Evolutionary conservation across 1,140 invertebrate genomes (phyloP), one percentile per base, ranked within the genome.

Genomic region (Brachionus asplanchnoidis): DNA sequence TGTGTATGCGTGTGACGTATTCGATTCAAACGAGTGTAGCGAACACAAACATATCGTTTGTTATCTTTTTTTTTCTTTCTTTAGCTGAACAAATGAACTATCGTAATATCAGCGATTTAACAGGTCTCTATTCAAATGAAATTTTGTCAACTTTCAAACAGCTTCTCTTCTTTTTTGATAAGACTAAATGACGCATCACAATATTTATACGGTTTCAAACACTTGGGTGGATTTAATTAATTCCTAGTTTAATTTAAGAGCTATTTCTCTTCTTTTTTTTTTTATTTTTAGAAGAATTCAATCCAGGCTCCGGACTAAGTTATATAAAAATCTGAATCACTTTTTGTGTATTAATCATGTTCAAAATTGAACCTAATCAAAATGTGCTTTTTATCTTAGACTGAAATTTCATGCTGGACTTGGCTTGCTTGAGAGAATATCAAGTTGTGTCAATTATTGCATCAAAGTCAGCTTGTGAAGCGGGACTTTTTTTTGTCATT

Each of bases 71-170:
- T 14, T 7, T 28, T 36, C 32, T 36, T 36, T 36, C 32, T 36
- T 36, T 36, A 6, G 4, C 7, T 32, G 28, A 32, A 32, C 5
- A 36, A 68, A 68, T 68, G 66, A 73, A 42, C 68, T 73, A 44
- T n/a, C 32, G 4, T 73, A 73, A 73, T 17, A 20, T 60, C 53
- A 60, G 36, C 36, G 32, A 42, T 73, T 14, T 73, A 73, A 73
- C 68, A 73, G 68, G 68, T 73, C 68, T 73, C 68, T 73, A 73
- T 73, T 73, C 68, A 73, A 73, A 44, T 44, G 9, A 1, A 73
- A 73, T 42, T 73, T 73, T 73, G 36, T 73, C 68, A 73, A 17
- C 28, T 73, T 20, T 73, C 68, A 73, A 73, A 44, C 32, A 12
- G 14, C 42, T 73, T 73, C 9, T 8, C 14, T 73, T 0, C 17